Base-by-base conservation (phyloP, 2,888 invertebrate genomes). In the Caenorhabditis japonica region DNA sequence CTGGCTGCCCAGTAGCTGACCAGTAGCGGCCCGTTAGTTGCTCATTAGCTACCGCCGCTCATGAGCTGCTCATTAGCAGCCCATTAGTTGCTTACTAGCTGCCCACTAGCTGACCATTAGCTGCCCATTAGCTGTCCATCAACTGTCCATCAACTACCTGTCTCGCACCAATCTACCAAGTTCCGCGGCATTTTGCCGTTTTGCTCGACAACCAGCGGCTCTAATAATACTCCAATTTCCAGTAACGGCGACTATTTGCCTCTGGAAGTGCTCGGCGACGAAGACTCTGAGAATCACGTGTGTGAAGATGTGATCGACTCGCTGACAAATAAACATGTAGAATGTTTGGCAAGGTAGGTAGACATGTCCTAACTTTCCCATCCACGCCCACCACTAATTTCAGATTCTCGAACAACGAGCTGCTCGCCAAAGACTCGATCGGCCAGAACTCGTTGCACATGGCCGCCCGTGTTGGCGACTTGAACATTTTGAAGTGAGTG, bases 361-460 rank as follows among this genome's bases (percentile, higher is more conserved):
- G 34, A 4, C 19, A 19, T 1, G n/a, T 41, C 27, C 15, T 10
- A 21, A 30, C 15, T 15, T 17, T 39, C 2, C 21, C 21, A 43
- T 44, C 21, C 23, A 17, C n/a, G 15, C 4, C 55, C 21, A 41
- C 25, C 17, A 19, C n/a, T 1, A 17, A 17, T 64, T 64, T 5
- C 66, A 73, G 73, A 56, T 77, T 68, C 61, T 74, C 79, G 23
- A 71, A 70, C 30, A 64, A 59, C 19, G 70, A 75, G 17, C 62
- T 83, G 17, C 49, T 71, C 25, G 76, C 66, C 13, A 74, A 73
- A 25, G 83, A 83, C 51, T 59, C 59, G 13, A 56, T 76, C 33
- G 80, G 81, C 12, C 75, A 80, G 58, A 83, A 70, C 30, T 59
- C 79, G 15, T 71, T 82, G 27, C 83, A 83, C 64, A 56, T 79